phyloP scores from a whole-genome alignment of 2,113 vertebrate species.

The Notarius quadriscutis region DNA sequence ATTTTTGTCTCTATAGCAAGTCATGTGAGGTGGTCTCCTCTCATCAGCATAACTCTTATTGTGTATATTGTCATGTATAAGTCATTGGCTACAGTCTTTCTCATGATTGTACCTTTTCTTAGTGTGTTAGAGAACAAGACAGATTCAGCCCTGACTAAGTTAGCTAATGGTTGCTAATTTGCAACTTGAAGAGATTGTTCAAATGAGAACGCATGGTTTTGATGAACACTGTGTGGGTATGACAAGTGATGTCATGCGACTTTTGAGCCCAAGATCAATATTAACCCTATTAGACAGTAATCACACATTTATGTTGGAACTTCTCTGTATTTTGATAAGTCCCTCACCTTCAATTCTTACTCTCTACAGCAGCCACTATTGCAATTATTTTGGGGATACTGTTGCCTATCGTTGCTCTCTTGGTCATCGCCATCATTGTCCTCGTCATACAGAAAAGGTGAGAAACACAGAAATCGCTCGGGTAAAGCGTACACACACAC shows the following conservation, averaged over 20 bases:
- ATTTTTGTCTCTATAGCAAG: neutral
- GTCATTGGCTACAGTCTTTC: neutral
- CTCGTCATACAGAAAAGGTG: constrained; percentile 83
- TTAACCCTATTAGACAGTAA: neutral
- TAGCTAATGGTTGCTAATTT: neutral
- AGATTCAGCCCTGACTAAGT: neutral
- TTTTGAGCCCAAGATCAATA: neutral
- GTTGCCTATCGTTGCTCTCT: constrained; percentile 31
- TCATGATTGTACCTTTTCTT: neutral
- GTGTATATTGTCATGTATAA: neutral
- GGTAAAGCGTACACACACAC: neutral
- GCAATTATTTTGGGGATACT: neutral
- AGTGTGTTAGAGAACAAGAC: neutral
- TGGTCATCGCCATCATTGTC: constrained; percentile 64
- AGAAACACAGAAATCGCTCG: constrained; percentile 8
- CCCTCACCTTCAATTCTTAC: neutral
- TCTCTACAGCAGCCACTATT: neutral
- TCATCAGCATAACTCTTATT: neutral
- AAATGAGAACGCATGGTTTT: neutral
- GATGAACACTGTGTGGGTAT: neutral
- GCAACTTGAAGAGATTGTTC: neutral
- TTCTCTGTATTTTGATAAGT: neutral
- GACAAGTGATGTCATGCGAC: neutral
- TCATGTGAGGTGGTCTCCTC: neutral
- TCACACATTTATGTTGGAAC: neutral